These are phyloP conservation scores for Fulica atra DNA, from an alignment of 2,113 vertebrate species.

Conservation along the genomic window DNA sequence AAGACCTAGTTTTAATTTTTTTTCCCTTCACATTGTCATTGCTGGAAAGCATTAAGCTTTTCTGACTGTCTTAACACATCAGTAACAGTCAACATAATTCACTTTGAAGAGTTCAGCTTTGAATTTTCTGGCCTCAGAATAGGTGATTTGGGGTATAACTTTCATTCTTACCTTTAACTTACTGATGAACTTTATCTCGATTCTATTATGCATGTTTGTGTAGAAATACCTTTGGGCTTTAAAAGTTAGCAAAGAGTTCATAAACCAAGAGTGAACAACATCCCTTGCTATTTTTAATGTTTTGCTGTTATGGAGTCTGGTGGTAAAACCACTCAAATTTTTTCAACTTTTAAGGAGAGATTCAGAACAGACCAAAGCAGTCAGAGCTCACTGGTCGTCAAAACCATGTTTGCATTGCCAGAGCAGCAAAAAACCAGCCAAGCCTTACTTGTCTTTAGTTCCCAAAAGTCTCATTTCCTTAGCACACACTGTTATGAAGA, in stretches of 20 bases:
- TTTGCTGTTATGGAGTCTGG: background rate
- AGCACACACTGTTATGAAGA: background rate
- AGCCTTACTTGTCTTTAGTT: background rate
- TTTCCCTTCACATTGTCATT: background rate
- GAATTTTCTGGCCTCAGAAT: background rate
- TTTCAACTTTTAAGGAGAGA: constrained; percentile 65
- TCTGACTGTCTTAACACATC: background rate
- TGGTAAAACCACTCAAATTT: constrained; percentile 43
- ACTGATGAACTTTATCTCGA: background rate
- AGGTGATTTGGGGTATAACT: background rate
- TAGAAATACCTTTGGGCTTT: background rate
- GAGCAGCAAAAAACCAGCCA: background rate
- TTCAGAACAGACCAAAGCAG: constrained; percentile 7
- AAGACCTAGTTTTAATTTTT: background rate
- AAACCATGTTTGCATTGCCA: background rate
- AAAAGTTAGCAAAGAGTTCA: background rate
- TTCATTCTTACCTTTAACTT: background rate
- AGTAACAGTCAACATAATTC: background rate
- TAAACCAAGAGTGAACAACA: constrained; percentile 3
- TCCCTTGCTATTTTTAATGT: constrained; percentile 41
- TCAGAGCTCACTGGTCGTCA: background rate
- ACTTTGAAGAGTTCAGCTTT: background rate
- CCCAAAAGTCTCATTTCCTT: background rate
- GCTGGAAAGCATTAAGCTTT: background rate
- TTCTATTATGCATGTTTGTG: background rate